phyloP scores from a whole-genome alignment of 2,888 invertebrate genomes.

The Pocota personata region DNA sequence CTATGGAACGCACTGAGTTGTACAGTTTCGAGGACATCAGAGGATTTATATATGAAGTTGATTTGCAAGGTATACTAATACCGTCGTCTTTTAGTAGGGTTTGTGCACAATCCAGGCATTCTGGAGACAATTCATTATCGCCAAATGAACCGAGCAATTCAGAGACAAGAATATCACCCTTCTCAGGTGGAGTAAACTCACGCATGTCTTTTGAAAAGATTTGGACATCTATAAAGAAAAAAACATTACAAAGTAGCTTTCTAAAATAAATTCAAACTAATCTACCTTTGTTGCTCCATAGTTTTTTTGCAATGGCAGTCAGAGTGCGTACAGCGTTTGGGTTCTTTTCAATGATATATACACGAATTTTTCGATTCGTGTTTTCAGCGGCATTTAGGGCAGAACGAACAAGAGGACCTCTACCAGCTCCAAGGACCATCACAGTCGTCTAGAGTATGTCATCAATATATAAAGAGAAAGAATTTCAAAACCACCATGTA shows the following conservation, averaged over 20 bases:
- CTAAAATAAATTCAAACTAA: no score
- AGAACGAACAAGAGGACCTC: slow-evolving; percentile 97
- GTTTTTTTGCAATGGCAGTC: slow-evolving; percentile 88
- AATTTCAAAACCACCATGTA: no score
- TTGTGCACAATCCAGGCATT: slow-evolving; percentile 97
- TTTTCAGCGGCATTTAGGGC: slow-evolving; percentile 90
- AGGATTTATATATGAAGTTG: slow-evolving; percentile 96
- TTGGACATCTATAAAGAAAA: slow-evolving; percentile 84
- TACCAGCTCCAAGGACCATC: slow-evolving; percentile 96
- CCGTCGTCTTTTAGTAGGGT: slow-evolving; percentile 93
- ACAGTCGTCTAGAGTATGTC: slow-evolving; percentile 85
- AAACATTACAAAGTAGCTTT: neutral
- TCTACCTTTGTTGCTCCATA: slow-evolving; percentile 87
- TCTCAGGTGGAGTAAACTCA: slow-evolving; percentile 90
- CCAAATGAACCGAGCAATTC: slow-evolving; percentile 98
- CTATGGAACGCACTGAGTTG: slow-evolving; percentile 86
- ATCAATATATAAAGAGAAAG: no score
- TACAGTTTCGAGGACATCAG: slow-evolving; percentile 95
- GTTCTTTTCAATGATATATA: slow-evolving; percentile 99
- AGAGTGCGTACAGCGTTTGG: slow-evolving; percentile 96
- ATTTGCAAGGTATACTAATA: slow-evolving; percentile 94
- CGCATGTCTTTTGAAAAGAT: slow-evolving; percentile 95
- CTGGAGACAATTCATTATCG: slow-evolving; percentile 99
- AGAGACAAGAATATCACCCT: slow-evolving; percentile 97
- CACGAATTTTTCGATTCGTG: slow-evolving; percentile 88